A percentile compares a stretch with the other conserved stretches of the same genome.
Evolutionary conservation across 1,140 invertebrate genomes (phyloP).

Genomic region (Ips typographus): DNA sequence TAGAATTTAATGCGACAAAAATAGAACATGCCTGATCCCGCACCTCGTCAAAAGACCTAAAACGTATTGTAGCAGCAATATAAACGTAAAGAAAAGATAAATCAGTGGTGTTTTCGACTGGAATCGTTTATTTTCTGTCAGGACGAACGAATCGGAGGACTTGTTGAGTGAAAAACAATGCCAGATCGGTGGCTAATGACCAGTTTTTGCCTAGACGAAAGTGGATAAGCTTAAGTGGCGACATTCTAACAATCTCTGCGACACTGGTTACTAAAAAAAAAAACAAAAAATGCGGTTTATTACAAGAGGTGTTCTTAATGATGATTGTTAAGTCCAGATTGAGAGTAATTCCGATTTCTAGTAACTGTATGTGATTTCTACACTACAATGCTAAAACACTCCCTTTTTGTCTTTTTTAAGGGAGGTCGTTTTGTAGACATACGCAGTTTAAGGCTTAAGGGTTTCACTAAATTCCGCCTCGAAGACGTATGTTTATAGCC

Average conservation of each 20-base stretch:
- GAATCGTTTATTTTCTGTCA: slow-evolving; percentile 27
- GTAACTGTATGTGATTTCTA: too few relatives aligned
- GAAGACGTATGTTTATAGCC: not conserved
- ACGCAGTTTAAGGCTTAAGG: not conserved
- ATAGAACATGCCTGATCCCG: slow-evolving; percentile 1
- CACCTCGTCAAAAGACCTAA: slow-evolving; percentile 14
- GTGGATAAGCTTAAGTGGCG: slow-evolving; percentile 2
- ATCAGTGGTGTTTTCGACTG: slow-evolving; percentile 16
- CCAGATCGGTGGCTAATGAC: slow-evolving; percentile 18
- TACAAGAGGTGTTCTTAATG: too few relatives aligned
- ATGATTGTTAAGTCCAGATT: too few relatives aligned
- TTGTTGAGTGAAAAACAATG: slow-evolving; percentile 34
- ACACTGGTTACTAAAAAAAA: too few relatives aligned
- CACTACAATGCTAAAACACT: too few relatives aligned
- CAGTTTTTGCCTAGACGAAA: slow-evolving; percentile 17
- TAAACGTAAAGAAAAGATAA: slow-evolving; percentile 26
- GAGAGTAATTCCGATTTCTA: too few relatives aligned
- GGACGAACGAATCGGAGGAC: slow-evolving; percentile 21
- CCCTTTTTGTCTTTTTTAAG: slow-evolving; percentile 8
- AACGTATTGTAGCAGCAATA: slow-evolving; percentile 26
- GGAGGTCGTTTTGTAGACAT: slow-evolving; percentile 5
- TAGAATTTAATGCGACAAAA: not conserved
- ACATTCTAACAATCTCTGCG: not conserved
- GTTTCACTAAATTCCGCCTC: not conserved
- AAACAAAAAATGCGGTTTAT: too few relatives aligned